These are phyloP conservation scores for Sitta carolinensis DNA, from an alignment of 2,797 vertebrate species.

Conservation along the genomic window DNA sequence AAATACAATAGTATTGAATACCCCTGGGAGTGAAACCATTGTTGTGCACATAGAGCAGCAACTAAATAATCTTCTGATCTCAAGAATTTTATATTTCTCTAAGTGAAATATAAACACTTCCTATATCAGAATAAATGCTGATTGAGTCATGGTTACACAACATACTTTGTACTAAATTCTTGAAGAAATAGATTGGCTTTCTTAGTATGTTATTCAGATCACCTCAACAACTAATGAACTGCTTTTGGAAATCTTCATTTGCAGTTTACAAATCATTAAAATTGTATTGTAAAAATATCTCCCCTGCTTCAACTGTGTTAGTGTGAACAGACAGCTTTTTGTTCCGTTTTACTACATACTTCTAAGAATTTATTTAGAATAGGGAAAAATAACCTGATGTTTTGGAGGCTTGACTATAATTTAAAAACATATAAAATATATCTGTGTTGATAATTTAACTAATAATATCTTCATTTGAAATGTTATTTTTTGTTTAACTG, in stretches of 20 bases:
- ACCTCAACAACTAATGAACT: not conserved
- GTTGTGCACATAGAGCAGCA: not conserved
- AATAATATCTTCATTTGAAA: not conserved
- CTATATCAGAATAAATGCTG: not conserved
- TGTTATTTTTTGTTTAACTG: not conserved
- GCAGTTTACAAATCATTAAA: not conserved
- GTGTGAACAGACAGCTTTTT: not conserved
- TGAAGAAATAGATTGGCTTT: not conserved
- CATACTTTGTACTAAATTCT: not conserved
- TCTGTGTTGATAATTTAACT: not conserved
- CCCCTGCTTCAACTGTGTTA: not conserved
- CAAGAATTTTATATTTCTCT: not conserved
- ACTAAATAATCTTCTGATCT: not conserved
- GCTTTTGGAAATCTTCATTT: not conserved
- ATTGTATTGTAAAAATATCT: not conserved
- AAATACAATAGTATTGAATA: not conserved
- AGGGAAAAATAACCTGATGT: not conserved
- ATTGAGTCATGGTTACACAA: not conserved
- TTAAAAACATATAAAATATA: not conserved
- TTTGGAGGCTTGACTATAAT: not conserved
- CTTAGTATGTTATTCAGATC: not conserved
- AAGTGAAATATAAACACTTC: not conserved
- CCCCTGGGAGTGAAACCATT: not conserved
- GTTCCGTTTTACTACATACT: not conserved
- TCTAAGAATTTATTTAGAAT: not conserved